Evolutionary conservation across 2,113 vertebrate genomes (phyloP), one percentile per base, ranked within the genome.

Genomic region (Toxotes jaculatrix): DNA sequence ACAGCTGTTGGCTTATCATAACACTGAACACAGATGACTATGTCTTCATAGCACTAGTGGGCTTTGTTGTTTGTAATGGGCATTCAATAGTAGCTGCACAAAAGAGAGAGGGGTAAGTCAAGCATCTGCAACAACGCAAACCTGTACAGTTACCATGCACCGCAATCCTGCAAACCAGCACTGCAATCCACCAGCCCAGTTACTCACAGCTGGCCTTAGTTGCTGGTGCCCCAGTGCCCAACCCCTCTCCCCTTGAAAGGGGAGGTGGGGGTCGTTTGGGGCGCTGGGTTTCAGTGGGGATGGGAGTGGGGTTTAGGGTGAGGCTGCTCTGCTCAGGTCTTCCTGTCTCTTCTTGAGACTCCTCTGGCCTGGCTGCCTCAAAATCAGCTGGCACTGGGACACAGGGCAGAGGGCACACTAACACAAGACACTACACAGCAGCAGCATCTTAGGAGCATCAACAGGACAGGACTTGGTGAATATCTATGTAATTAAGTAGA

Each of bases 161-260:
- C 42, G 87, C 92, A 93, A 91, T 89, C 86, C 91, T 88, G 86
- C 92, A 93, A 94, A 92, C 88, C 90, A 91, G 91, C 90, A 94
- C 92, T 89, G 92, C 92, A 94, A 92, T 88, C 88, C 89, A 92
- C 91, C 91, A 91, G 90, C 89, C 61, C 63, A 59, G 77, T 92
- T 95, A 95, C 96, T 96, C 95, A 96, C 95, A 92, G 91, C 92
- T 94, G 84, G 91, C 87, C 73, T 89, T 83, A 90, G 93, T 68
- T 73, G 87, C 78, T 79, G 82, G 76, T 49, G 91, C 83, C 92
- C 84, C 81, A 67, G 92, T 70, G 87, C 79, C 74, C 53, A 56
- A 77, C 85, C 87, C 88, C 79, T 83, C 85, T 61, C 81, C 89
- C 92, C 79, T 88, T 81, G 79, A 91, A 84, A 82, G 40, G 65